Conservation (phyloP, 1,140 invertebrate species). For the Halesus radiatus region DNA sequence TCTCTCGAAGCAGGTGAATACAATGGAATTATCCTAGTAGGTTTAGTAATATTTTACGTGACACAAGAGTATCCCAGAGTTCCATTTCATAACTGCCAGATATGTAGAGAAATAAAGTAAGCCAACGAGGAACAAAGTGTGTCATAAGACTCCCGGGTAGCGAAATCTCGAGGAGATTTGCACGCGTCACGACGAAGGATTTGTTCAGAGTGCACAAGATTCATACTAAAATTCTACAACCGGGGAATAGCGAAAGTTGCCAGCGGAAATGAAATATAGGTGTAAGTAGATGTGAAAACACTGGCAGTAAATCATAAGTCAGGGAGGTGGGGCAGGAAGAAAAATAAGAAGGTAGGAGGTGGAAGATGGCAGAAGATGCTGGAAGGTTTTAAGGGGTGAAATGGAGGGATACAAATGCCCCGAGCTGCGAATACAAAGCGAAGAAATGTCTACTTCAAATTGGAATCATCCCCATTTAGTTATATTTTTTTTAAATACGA, state of each 20-base stretch:
- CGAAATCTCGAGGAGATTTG: constrained; percentile 49
- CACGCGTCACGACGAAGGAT: constrained; percentile 53
- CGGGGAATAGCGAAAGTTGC: constrained; percentile 31
- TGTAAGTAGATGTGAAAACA: constrained; percentile 57
- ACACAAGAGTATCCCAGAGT: not conserved
- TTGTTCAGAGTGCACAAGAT: constrained; percentile 49
- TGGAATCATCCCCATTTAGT: too few relatives aligned
- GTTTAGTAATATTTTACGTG: not conserved
- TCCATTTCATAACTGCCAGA: not conserved
- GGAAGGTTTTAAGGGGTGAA: not conserved
- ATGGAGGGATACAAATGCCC: not conserved
- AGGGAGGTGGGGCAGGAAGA: constrained; percentile 12
- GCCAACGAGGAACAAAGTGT: constrained; percentile 53
- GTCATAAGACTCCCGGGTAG: constrained; percentile 42
- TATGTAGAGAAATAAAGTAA: constrained; percentile 39
- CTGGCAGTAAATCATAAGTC: constrained; percentile 54
- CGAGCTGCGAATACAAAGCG: too few relatives aligned
- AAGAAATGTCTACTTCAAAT: too few relatives aligned
- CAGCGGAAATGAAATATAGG: constrained; percentile 55
- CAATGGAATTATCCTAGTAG: too few relatives aligned
- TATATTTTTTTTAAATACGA: too few relatives aligned
- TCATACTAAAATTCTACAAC: not conserved
- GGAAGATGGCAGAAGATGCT: constrained; percentile 4
- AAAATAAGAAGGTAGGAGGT: not conserved
- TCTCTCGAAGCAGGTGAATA: too few relatives aligned